Evolutionary conservation across 2,888 invertebrate genomes (phyloP).

Genomic region (Deilephila porcellus): DNA sequence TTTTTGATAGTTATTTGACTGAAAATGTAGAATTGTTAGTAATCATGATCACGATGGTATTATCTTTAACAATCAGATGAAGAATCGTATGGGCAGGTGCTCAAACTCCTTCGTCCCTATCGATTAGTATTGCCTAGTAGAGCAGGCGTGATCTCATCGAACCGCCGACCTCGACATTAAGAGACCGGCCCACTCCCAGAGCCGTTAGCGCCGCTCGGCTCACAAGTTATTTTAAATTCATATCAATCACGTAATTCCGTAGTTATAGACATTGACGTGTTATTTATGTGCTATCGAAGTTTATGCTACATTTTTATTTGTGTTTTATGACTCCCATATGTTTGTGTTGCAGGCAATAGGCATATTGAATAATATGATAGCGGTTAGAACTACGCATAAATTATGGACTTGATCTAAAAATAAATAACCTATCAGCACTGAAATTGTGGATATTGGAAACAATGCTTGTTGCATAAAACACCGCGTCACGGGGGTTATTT

Average conservation of each 20-base stretch:
- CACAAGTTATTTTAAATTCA: not conserved
- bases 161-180: constrained; percentile 26
- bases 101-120: constrained; percentile 1
- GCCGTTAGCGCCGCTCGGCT: not conserved
- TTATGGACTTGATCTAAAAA: too few species aligned
- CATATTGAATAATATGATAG: not conserved
- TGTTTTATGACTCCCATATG: not conserved
- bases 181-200: constrained; percentile 17
- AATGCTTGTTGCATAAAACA: too few species aligned
- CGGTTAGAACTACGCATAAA: not conserved
- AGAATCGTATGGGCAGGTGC: not conserved
- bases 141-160: constrained; percentile 18
- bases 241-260: too few species aligned
- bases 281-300: too few species aligned
- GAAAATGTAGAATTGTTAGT: too few species aligned
- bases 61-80: not conserved
- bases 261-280: too few species aligned
- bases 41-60: too few species aligned
- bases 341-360: not conserved
- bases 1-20: too few species aligned
- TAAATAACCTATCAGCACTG: too few species aligned
- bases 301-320: not conserved
- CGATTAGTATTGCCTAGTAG: not conserved
- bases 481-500: too few species aligned
- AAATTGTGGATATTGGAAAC: too few species aligned